Base-by-base conservation (phyloP, 1,140 invertebrate genomes). In the Wasmannia auropunctata region DNA sequence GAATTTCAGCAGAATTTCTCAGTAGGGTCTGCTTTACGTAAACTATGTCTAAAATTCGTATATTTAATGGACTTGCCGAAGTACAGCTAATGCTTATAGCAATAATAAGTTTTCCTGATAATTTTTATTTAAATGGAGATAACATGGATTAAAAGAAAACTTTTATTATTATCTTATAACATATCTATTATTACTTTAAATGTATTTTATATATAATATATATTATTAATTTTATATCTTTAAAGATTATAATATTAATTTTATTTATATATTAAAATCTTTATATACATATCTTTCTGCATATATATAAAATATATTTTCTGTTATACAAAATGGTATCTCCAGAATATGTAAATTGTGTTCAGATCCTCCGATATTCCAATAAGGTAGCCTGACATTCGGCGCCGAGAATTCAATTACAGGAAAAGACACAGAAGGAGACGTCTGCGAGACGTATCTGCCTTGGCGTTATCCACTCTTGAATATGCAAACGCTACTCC, bases 401-500 rank as follows among this genome's bases (percentile, higher is more conserved):
- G 67, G 51, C 3, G 37, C 19, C 28, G 49, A 51, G 81, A 85
- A 76, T 85, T 51, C 75, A 85, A 85, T 85, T 77, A 85, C 25
- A 81, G 40, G 60, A 72, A 65, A 62, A 51, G 85, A 16, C 28
- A 70, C 8, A 83, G 58, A 37, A 63, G 63, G 43, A 83, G 51
- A 67, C 25, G 60, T 86, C 84, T 79, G 49, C 34, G 28, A 86
- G 84, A 86, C 84, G 22, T 76, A 80, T 86, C 72, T 72, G 69
- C 37, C 60, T 46, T 49, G 43, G 37, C 28, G 31, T 62, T 81
- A 85, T 87, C 85, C 63, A 62, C 60, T 80, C 46, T 72, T 87
- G 89, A 90, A 90, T 90, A 90, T 90, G 89, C 75, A 90, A 90
- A 88, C 69, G 75, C 56, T 63, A 54, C 31, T 83, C 37, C 37